A percentile compares a stretch with the other conserved stretches of the same genome.
phyloP scores from a whole-genome alignment of 2,888 invertebrate species.

The Polyommatus iphigenia region DNA sequence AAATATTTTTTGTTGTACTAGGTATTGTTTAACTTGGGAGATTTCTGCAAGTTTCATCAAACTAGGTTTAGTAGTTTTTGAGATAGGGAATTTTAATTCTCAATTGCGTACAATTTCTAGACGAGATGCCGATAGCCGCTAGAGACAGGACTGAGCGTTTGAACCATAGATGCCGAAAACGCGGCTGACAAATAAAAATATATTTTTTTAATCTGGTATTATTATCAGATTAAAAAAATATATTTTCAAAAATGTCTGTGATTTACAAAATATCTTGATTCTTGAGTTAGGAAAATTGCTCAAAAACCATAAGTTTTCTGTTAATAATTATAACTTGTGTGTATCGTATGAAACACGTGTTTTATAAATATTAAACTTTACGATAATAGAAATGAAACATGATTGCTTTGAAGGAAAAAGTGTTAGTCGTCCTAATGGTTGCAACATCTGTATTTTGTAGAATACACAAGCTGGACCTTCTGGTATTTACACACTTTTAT shows the following conservation, averaged over 20 bases:
- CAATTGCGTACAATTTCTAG: no score
- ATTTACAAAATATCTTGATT: background rate
- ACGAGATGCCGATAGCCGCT: no score
- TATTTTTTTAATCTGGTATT: no score
- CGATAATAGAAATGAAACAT: slow-evolving; percentile 56
- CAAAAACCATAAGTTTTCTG: background rate
- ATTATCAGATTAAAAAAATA: no score
- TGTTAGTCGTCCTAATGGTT: slow-evolving; percentile 49
- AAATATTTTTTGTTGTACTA: no score
- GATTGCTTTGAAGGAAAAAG: slow-evolving; percentile 51
- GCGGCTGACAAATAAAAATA: no score
- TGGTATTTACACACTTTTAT: slow-evolving; percentile 48
- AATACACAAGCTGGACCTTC: slow-evolving; percentile 69
- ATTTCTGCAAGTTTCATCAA: no score
- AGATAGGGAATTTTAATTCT: no score
- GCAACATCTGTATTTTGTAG: slow-evolving; percentile 57
- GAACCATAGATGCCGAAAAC: no score
- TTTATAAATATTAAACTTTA: slow-evolving; percentile 26
- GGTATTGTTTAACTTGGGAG: no score
- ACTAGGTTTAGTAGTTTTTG: no score
- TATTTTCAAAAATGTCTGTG: background rate
- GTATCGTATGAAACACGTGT: background rate
- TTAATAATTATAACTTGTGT: background rate
- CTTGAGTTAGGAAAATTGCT: background rate
- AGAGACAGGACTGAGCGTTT: no score